Conservation (phyloP, 1,140 invertebrate genomes). For the Drosophila nikananu region DNA sequence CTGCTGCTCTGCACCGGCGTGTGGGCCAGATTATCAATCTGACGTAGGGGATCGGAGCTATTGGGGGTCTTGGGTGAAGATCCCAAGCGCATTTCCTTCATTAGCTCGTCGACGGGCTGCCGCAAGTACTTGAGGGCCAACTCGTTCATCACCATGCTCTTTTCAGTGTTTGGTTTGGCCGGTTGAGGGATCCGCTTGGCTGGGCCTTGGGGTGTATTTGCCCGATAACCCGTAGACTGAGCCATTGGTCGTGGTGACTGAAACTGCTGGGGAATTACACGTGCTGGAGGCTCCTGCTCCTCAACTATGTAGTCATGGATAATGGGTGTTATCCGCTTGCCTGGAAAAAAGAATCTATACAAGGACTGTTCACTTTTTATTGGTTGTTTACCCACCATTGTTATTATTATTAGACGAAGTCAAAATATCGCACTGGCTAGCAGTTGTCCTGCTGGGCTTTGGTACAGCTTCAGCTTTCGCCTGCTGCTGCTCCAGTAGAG, state of each 20-base stretch:
- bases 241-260: constrained; percentile 64
- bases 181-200: constrained; percentile 21
- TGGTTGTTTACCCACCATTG: constrained; percentile 42
- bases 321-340: constrained; percentile 50
- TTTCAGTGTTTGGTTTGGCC: constrained; percentile 66
- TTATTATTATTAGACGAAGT: neutral
- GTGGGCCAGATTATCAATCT: constrained; percentile 63
- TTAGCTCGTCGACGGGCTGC: constrained; percentile 71
- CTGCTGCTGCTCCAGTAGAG: constrained; percentile 39
- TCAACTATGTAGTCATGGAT: constrained; percentile 72
- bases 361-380: neutral
- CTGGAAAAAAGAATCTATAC: neutral
- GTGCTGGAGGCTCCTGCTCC: constrained; percentile 49
- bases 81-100: constrained; percentile 67
- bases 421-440: constrained; percentile 58
- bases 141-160: constrained; percentile 82
- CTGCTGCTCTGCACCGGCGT: constrained; percentile 27
- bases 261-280: constrained; percentile 48
- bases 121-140: constrained; percentile 77
- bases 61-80: constrained; percentile 9
- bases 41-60: constrained; percentile 54
- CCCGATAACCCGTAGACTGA: constrained; percentile 72
- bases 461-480: neutral
- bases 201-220: constrained; percentile 50
- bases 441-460: constrained; percentile 45